phyloP scores from a whole-genome alignment of 2,113 vertebrate species.

The Callorhinus ursinus region DNA sequence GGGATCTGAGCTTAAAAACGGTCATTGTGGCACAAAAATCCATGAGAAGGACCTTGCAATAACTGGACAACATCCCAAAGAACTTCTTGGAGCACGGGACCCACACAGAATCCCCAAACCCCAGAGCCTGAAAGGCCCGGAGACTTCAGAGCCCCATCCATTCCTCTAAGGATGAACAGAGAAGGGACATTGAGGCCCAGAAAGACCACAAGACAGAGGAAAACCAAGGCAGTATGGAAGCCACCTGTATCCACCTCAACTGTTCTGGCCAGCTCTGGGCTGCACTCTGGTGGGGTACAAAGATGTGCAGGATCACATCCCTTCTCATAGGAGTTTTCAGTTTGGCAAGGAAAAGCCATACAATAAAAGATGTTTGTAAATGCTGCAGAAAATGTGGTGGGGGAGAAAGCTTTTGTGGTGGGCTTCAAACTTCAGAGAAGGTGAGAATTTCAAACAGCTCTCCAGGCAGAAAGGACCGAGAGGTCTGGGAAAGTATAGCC shows the following conservation, averaged over 20 bases:
- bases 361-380: neutral
- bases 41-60: neutral
- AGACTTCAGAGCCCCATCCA: neutral
- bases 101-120: too few species aligned
- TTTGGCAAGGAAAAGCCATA: neutral
- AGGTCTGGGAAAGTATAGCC: neutral
- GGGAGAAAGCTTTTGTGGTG: too few species aligned
- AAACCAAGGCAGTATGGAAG: accelerated
- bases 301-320: accelerated
- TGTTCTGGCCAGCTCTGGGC: accelerated
- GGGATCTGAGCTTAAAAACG: neutral
- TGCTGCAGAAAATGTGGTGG: neutral
- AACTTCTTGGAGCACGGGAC: neutral
- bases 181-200: neutral
- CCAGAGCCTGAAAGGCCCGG: neutral
- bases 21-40: neutral
- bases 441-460: too few species aligned
- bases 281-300: accelerated
- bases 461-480: neutral
- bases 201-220: neutral
- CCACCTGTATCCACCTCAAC: neutral
- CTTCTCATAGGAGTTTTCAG: neutral
- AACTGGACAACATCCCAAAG: neutral
- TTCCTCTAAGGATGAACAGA: accelerated
- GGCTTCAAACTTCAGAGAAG: neutral